Conservation (phyloP, 2,113 vertebrate species). For the Casuarius casuarius region DNA sequence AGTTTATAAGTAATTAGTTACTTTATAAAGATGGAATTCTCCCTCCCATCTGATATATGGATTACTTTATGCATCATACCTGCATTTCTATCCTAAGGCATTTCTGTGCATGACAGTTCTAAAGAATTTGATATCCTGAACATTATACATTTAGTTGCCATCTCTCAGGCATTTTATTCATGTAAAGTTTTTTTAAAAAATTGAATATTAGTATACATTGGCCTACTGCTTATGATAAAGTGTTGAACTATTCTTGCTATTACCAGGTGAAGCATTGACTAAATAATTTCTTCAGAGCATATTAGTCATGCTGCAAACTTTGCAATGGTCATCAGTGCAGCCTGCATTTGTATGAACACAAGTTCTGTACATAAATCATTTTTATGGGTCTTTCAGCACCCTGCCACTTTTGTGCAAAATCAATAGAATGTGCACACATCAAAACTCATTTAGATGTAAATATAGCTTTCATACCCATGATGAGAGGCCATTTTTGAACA, state of each 20-base stretch:
- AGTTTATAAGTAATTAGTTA: conserved; percentile 29
- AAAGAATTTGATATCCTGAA: not conserved
- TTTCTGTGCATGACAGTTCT: not conserved
- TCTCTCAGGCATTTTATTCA: not conserved
- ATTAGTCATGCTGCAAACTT: conserved; percentile 18
- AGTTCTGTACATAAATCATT: conserved; percentile 31
- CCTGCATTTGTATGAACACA: not conserved
- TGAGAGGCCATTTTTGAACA: conserved; percentile 4
- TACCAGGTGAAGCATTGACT: not conserved
- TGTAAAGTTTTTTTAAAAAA: not conserved
- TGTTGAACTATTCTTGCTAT: not conserved
- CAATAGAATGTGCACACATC: conserved; percentile 17
- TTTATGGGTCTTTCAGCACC: conserved; percentile 42
- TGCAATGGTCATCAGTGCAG: not conserved
- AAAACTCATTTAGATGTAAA: conserved; percentile 7
- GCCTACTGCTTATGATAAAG: not conserved
- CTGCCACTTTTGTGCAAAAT: conserved; percentile 21
- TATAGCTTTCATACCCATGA: not conserved
- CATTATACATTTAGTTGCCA: not conserved
- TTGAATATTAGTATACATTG: not conserved
- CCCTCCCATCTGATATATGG: not conserved
- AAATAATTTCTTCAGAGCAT: conserved; percentile 23
- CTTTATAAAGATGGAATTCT: not conserved
- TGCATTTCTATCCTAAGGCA: not conserved
- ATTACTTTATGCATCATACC: not conserved